phyloP scores from a whole-genome alignment of 2,888 invertebrate genomes.

The Archaeoteleia sp. region DNA sequence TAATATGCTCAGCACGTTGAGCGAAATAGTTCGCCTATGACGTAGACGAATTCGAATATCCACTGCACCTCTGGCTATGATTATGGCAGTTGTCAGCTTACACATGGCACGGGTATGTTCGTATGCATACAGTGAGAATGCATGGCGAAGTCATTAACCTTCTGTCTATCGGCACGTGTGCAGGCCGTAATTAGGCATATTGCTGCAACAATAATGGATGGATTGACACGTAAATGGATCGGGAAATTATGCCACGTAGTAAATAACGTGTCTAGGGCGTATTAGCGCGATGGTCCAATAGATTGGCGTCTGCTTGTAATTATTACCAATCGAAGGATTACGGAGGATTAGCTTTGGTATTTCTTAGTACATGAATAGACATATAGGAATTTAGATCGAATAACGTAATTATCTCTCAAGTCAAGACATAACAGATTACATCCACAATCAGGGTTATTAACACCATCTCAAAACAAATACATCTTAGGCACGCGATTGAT shows the following conservation, averaged over 20 bases:
- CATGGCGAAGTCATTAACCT: slow-evolving; percentile 52
- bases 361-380: no score
- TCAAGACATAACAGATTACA: no score
- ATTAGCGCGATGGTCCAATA: slow-evolving; percentile 16
- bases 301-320: slow-evolving; percentile 23
- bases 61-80: slow-evolving; percentile 32
- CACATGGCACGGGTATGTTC: slow-evolving; percentile 27
- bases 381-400: no score
- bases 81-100: slow-evolving; percentile 52
- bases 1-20: slow-evolving; percentile 45
- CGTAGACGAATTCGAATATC: slow-evolving; percentile 42
- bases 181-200: slow-evolving; percentile 45
- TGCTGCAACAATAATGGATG: slow-evolving; percentile 46
- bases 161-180: slow-evolving; percentile 41
- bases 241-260: slow-evolving; percentile 48
- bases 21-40: slow-evolving; percentile 39
- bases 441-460: no score
- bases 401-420: no score
- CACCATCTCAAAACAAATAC: no score
- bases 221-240: slow-evolving; percentile 53
- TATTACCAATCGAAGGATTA: slow-evolving; percentile 11
- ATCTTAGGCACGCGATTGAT: no score
- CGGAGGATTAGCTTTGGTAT: slow-evolving; percentile 3
- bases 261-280: slow-evolving; percentile 41
- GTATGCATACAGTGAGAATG: slow-evolving; percentile 44